A percentile compares a stretch with the other conserved stretches of the same genome.
Conservation (phyloP, 2,113 vertebrate species). For the Pao palembangensis region DNA sequence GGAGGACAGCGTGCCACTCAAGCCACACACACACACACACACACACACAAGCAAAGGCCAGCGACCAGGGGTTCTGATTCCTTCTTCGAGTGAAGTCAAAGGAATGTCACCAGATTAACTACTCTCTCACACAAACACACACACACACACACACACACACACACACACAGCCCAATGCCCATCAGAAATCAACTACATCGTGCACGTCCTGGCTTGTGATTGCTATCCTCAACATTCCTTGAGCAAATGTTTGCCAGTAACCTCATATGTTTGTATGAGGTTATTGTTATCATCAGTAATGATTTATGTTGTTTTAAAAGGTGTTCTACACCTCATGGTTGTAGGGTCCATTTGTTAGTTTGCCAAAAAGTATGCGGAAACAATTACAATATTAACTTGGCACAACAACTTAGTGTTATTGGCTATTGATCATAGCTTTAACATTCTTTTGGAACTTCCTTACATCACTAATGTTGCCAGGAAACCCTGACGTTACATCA, state of each 20-base stretch:
- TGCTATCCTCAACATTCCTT: conserved; percentile 62
- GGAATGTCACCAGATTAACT: conserved; percentile 64
- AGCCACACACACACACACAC: conserved; percentile 16
- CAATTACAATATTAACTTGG: background rate
- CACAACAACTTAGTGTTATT: background rate
- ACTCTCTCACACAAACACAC: conserved; percentile 16
- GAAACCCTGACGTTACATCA: background rate
- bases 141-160: conserved; percentile 22
- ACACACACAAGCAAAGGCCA: conserved; percentile 31
- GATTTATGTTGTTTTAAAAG: conserved; percentile 12
- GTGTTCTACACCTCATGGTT: conserved; percentile 8
- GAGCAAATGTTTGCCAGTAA: conserved; percentile 50
- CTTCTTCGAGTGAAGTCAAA: conserved; percentile 45
- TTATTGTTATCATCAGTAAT: conserved; percentile 13
- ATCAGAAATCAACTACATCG: conserved; percentile 46
- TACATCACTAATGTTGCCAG: background rate
- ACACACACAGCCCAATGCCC: conserved; percentile 52
- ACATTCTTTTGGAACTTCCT: background rate
- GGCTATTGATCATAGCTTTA: background rate
- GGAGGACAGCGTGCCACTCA: conserved; percentile 22
- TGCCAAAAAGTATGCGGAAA: background rate
- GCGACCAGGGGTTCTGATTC: conserved; percentile 19
- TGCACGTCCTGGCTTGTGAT: conserved; percentile 68
- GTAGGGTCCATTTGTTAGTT: background rate
- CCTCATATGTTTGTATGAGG: conserved; percentile 19